phyloP scores from a whole-genome alignment of 1,140 invertebrate species.

The Drosophila pachea region DNA sequence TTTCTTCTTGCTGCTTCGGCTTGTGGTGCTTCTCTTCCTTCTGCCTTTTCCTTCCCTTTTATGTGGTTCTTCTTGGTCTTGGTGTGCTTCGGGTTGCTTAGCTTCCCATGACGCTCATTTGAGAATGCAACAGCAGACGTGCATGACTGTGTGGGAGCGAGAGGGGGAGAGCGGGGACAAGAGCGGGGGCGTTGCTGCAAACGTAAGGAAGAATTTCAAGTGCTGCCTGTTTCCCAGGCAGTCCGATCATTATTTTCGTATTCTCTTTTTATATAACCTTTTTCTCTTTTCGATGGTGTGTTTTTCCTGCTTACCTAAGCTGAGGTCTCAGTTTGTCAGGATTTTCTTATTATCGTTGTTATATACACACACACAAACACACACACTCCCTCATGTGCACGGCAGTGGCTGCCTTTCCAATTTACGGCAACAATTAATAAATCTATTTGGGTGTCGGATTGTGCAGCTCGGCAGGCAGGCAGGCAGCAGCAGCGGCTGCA shows the following conservation, averaged over 20 bases:
- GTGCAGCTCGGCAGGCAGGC: slow-evolving; percentile 24
- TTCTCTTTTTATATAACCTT: slow-evolving; percentile 7
- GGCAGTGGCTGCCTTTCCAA: slow-evolving; percentile 35
- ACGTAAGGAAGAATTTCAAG: slow-evolving; percentile 19
- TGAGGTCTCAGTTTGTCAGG: slow-evolving; percentile 7
- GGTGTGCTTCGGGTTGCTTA: slow-evolving; percentile 46
- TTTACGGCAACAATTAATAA: slow-evolving; percentile 51
- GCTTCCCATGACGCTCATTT: slow-evolving; percentile 63
- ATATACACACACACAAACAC: slow-evolving; percentile 15
- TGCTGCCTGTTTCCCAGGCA: slow-evolving; percentile 20
- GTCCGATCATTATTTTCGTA: slow-evolving; percentile 27
- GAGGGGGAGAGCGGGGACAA: neutral
- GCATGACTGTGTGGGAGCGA: slow-evolving; percentile 10
- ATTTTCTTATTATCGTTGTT: slow-evolving; percentile 4
- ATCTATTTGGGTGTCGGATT: slow-evolving; percentile 62
- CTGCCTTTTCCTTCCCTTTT: neutral
- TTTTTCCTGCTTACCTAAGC: slow-evolving; percentile 20
- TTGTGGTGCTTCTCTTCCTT: slow-evolving; percentile 25
- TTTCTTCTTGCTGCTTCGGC: slow-evolving; percentile 3
- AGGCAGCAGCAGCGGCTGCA: slow-evolving; percentile 1
- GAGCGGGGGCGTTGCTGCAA: slow-evolving; percentile 9
- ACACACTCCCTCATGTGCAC: slow-evolving; percentile 9
- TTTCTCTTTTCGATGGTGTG: slow-evolving; percentile 13
- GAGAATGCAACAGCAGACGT: slow-evolving; percentile 54
- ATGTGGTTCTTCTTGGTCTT: slow-evolving; percentile 5